Evolutionary conservation across 2,888 invertebrate genomes (phyloP), one percentile per base, ranked within the genome.

Genomic region (Yponomeuta plumbellus): DNA sequence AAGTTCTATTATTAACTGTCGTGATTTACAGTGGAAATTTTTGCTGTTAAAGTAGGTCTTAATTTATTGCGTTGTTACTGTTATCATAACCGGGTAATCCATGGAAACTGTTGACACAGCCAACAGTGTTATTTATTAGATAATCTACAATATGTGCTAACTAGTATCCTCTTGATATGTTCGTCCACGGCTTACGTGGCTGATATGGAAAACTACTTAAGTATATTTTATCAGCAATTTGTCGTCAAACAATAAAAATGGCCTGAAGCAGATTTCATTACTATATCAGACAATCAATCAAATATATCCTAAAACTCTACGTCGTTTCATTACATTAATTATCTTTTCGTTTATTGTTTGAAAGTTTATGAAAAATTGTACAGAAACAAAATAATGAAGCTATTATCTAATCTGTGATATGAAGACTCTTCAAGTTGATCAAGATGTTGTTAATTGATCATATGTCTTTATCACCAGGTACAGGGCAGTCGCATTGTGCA

Each of bases 1-100:
- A 3, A 52, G 3, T 5, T 52, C 44, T 13, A 11, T 13, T 11
- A 52, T 52, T 17, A 17, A 17, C 17, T 52, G 17, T 74, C 71
- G 61, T 67, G 76, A 80, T 82, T 81, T 80, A 79, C 76, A 78
- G 75, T 78, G 83, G 80, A 82, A 83, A 78, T 77, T 82, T 84
- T 73, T 74, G 34, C 11, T 13, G 22, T 23, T 17, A 13, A 59
- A 21, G 59, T 22, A 13, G 39, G 39, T 39, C 2, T 17, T 52
- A 79, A 75, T 79, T 77, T 78, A 74, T 67, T 34, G 71, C 67
- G 74, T 71, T 69, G 73, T 74, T 72, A 69, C 62, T 73, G 76
- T 78, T 82, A 81, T 84, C 78, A 79, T 79, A 79, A 75, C 73
- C 71, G 69, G 71, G 68, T 80, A 81, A 81, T 83, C 79, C 76